Percentiles rank a stretch among this genome's conserved stretches.
Conservation (phyloP, 2,797 vertebrate species). For the Morelia viridis region DNA sequence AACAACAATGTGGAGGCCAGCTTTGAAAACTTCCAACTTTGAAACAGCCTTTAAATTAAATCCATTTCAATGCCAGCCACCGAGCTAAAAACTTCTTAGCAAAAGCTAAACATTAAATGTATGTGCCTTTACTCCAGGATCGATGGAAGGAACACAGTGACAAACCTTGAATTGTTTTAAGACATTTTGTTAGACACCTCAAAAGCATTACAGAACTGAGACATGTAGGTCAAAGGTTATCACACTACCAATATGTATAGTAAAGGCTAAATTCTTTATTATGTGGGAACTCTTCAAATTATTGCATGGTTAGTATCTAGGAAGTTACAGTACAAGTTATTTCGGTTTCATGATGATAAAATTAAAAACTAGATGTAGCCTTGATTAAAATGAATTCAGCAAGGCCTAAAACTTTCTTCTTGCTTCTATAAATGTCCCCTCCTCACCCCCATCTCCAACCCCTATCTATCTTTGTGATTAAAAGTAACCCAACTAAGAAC, state of each 20-base stretch:
- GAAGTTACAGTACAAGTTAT: conserved; percentile 17
- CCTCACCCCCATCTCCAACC: not conserved
- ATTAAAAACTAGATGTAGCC: not conserved
- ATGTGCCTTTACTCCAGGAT: not conserved
- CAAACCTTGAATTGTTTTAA: not conserved
- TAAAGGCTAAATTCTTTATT: not conserved
- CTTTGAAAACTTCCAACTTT: not conserved
- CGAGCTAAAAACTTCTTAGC: not conserved
- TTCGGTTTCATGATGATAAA: not conserved
- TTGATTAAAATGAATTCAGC: not conserved
- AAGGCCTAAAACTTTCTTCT: conserved; percentile 6
- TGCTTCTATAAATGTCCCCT: not conserved
- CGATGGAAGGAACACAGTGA: not conserved
- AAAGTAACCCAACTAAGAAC: no score
- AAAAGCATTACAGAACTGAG: not conserved
- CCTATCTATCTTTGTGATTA: not conserved
- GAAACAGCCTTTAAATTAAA: not conserved
- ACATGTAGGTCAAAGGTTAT: not conserved
- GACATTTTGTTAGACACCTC: not conserved
- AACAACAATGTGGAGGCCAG: not conserved
- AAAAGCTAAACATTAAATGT: not conserved
- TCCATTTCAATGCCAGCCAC: not conserved
- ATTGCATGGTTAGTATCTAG: not conserved
- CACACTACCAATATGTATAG: not conserved
- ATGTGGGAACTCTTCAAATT: not conserved